phyloP scores from a whole-genome alignment of 2,113 vertebrate species.

The Chitala chitala region DNA sequence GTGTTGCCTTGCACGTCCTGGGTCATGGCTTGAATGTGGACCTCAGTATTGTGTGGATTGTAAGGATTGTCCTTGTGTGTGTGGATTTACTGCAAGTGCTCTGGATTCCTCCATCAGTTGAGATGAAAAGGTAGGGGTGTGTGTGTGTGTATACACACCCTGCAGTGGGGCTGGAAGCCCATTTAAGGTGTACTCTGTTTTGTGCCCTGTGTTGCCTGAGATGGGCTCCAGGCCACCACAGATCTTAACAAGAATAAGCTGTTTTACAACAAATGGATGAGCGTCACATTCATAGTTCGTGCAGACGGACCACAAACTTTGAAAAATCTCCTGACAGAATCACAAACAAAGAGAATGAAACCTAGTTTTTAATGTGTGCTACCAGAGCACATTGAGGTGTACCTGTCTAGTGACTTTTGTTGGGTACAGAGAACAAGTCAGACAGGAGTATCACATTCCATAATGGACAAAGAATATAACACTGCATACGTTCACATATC shows the following conservation, averaged over 20 bases:
- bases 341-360: no score
- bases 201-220: not conserved
- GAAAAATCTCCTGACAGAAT: no score
- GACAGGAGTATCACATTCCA: conserved; percentile 1
- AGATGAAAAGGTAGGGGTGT: not conserved
- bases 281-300: no score
- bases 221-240: not conserved
- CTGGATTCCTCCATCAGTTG: not conserved
- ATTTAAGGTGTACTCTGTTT: not conserved
- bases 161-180: no score
- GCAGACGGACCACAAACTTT: no score
- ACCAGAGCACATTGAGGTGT: no score
- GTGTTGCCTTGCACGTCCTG: not conserved
- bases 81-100: not conserved
- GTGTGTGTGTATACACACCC: not conserved
- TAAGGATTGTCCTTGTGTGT: not conserved
- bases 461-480: not conserved
- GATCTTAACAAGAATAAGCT: no score
- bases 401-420: not conserved
- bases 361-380: no score
- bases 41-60: no score
- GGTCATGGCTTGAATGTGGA: not conserved
- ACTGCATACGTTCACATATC: not conserved
- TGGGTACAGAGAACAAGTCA: not conserved
- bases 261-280: no score